Percentiles rank a stretch among this genome's conserved stretches.
Evolutionary conservation across 2,797 vertebrate genomes (phyloP).

Genomic region (Sciurus carolinensis): DNA sequence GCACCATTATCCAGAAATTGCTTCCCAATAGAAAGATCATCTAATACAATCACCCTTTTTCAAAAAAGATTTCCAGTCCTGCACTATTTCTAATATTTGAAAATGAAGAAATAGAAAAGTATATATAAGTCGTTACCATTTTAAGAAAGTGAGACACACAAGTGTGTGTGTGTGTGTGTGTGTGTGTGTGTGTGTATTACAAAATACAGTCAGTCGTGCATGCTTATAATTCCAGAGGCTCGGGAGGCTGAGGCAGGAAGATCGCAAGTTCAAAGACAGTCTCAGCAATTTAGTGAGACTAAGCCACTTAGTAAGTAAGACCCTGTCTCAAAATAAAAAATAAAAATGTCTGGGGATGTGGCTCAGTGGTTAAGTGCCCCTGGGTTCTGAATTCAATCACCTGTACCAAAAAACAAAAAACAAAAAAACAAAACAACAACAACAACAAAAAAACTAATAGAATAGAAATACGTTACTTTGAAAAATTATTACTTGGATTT

Average conservation of each 20-base stretch:
- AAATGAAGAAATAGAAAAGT: background rate
- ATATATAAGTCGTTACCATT: background rate
- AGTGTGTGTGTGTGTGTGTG: accelerated
- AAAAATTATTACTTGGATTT: background rate
- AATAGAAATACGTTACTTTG: background rate
- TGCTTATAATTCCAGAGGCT: no score
- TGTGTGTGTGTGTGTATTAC: background rate
- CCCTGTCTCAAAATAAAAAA: no score
- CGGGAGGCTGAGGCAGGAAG: no score
- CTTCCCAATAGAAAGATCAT: background rate
- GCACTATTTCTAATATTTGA: background rate
- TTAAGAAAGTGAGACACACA: conserved; percentile 1
- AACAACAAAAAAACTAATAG: background rate
- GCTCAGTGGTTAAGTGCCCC: no score
- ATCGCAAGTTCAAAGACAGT: no score
- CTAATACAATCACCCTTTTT: background rate
- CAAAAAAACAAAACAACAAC: background rate
- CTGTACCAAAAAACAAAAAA: no score
- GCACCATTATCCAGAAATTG: background rate
- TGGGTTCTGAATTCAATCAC: no score
- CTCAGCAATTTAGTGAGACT: no score
- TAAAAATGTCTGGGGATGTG: no score
- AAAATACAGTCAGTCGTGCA: background rate
- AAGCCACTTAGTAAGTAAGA: no score
- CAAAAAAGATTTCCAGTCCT: background rate